Base-by-base conservation (phyloP, 1,140 invertebrate genomes). In the Zaprionus ornatus region DNA sequence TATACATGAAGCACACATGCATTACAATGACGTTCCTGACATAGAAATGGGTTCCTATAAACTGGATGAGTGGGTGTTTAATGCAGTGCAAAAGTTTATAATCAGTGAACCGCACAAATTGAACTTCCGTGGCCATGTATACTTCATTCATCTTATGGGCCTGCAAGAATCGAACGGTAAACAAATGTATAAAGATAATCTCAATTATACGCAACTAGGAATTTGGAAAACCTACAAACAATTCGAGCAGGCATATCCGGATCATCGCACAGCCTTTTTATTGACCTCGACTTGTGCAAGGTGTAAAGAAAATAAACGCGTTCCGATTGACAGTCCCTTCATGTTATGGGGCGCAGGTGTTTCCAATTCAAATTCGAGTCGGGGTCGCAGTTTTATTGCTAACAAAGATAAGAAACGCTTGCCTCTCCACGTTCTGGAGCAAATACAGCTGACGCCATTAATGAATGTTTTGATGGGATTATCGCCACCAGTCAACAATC, bases 281-380 rank as follows among this genome's bases (percentile, higher is more conserved):
- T 97, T 99, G 90, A 98, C 98, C 15, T 95, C 98, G 17, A 98
- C 99, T 94, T 98, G 99, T 95, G 98, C 98, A 75, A 98, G 99
- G 97, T 98, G 23, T 48, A 21, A 48, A 1, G 3, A 6, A 6
- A 2, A 50, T 50, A 17, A 10, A 13, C 9, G 0, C 1, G 45
- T 2, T 23, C 10, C 45, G 12, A 95, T 96, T 93, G 94, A 97
- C 93, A 98, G 97, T 13, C 99, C 99, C 0, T 94, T 99, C 69
- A 94, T 99, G 54, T 94, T 95, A 4, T 99, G 99, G 98, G 99
- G 99, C 57, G 95, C 97, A 59, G 98, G 98, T 25, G 93, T 99
- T 4, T 92, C 71, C 10, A 62, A 70, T 4, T 40, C 27, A 7
- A 59, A 32, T n/a, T 17, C 25, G 12, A 42, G 25, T 37, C 25